These are phyloP conservation scores for Aulostomus chinensis DNA, from an alignment of 2,797 vertebrate genomes.

Conservation along the genomic window DNA sequence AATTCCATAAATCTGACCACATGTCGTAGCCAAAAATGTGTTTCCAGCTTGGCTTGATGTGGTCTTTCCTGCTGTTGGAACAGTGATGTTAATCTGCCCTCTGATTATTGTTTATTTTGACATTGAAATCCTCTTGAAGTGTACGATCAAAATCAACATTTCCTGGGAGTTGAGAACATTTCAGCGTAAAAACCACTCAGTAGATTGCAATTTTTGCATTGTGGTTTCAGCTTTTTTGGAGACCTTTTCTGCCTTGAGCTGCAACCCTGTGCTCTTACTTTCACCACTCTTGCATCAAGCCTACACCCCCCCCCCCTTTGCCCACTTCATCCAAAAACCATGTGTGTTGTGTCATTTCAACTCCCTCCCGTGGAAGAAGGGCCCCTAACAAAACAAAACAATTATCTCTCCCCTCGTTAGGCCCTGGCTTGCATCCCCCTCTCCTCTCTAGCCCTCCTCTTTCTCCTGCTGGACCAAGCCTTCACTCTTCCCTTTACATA, in stretches of 20 bases:
- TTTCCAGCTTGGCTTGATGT: constrained; percentile 58
- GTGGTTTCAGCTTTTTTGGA: constrained; percentile 27
- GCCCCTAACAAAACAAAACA: constrained; percentile 75
- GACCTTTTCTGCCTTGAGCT: constrained; percentile 9
- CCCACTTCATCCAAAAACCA: constrained; percentile 65
- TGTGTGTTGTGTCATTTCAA: constrained; percentile 66
- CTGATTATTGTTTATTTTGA: constrained; percentile 57
- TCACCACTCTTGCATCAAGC: constrained; percentile 36
- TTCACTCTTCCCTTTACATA: constrained; percentile 26
- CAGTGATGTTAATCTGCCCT: constrained; percentile 27
- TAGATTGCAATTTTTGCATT: constrained; percentile 6
- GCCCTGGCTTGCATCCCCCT: constrained; percentile 63
- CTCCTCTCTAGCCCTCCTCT: constrained; percentile 34
- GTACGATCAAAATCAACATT: constrained; percentile 37
- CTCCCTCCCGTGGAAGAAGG: constrained; percentile 59
- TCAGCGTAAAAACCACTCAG: constrained; percentile 11
- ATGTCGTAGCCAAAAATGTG: constrained; percentile 54
- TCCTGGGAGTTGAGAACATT: constrained; percentile 25
- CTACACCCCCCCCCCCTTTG: constrained; percentile 19
- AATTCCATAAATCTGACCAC: constrained; percentile 68
- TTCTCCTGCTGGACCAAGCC: constrained; percentile 41
- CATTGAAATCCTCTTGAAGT: constrained; percentile 43
- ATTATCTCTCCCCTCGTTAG: constrained; percentile 75
- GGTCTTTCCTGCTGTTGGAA: constrained; percentile 58
- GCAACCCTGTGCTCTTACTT: constrained; percentile 29